phyloP scores from a whole-genome alignment of 2,888 invertebrate genomes.

The Deilephila elpenor region DNA sequence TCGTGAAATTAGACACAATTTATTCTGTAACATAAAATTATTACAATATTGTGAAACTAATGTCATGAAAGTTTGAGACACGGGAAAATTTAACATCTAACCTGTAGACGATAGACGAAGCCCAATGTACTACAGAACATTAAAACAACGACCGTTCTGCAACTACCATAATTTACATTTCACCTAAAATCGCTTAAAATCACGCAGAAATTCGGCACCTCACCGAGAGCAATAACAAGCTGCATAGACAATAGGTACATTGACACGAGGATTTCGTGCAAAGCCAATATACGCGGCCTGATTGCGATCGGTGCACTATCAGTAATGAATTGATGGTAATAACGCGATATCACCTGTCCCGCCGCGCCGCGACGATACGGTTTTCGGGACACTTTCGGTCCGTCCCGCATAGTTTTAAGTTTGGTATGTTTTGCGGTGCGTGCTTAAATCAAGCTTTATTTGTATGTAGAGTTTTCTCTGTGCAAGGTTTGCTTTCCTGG shows the following conservation, averaged over 20 bases:
- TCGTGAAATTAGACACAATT: too few species aligned
- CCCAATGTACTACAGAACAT: too few species aligned
- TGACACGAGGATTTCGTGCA: slow-evolving; percentile 67
- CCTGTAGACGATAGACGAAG: too few species aligned
- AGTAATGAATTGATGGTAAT: slow-evolving; percentile 77
- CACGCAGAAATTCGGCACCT: not conserved
- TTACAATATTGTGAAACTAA: too few species aligned
- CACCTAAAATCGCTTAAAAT: too few species aligned
- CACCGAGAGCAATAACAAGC: slow-evolving; percentile 25
- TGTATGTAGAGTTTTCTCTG: too few species aligned
- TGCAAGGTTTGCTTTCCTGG: too few species aligned
- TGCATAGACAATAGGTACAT: slow-evolving; percentile 40
- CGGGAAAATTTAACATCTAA: too few species aligned
- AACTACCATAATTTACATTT: not conserved
- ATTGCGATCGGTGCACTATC: slow-evolving; percentile 72
- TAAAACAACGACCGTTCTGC: not conserved
- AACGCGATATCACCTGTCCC: slow-evolving; percentile 67
- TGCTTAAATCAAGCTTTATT: too few species aligned
- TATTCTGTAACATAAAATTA: too few species aligned
- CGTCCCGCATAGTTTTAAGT: slow-evolving; percentile 22
- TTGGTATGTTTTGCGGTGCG: not conserved
- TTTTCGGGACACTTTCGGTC: slow-evolving; percentile 47
- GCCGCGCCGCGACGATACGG: slow-evolving; percentile 50
- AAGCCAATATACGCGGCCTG: slow-evolving; percentile 70
- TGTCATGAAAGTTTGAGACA: too few species aligned